Evolutionary conservation across 1,140 invertebrate species (phyloP).

Genomic region (Parasteatoda tepidariorum): DNA sequence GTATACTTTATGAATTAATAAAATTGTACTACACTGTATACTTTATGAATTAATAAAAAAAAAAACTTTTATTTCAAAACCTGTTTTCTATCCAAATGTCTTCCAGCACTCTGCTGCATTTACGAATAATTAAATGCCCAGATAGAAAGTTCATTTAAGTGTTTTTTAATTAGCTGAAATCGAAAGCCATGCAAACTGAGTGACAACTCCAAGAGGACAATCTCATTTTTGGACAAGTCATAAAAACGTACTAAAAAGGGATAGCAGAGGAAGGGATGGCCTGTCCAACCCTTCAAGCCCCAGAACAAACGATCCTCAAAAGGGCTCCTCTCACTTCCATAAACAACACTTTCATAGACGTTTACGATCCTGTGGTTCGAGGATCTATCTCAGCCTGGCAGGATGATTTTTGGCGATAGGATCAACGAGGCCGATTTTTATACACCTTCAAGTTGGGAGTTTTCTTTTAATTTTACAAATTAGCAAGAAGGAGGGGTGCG

Average conservation of each 20-base stretch:
- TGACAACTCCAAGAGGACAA: slow-evolving; percentile 57
- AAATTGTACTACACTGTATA: too few species aligned
- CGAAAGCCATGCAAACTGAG: slow-evolving; percentile 55
- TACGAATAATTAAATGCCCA: too few species aligned
- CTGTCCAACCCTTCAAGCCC: slow-evolving; percentile 39
- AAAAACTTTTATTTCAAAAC: too few species aligned
- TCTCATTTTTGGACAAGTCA: slow-evolving; percentile 56
- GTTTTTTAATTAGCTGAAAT: too few species aligned
- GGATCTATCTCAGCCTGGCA: not conserved
- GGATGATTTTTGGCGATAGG: not conserved
- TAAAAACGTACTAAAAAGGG: slow-evolving; percentile 44
- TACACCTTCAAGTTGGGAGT: slow-evolving; percentile 3
- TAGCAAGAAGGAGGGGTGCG: not conserved
- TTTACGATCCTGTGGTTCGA: slow-evolving; percentile 47
- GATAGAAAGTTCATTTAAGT: too few species aligned
- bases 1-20: too few species aligned
- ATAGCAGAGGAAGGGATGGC: not conserved
- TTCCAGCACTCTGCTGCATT: too few species aligned
- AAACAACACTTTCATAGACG: slow-evolving; percentile 46
- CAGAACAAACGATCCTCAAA: slow-evolving; percentile 1
- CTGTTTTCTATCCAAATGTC: too few species aligned
- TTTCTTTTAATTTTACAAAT: slow-evolving; percentile 42
- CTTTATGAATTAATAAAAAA: too few species aligned
- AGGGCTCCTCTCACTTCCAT: slow-evolving; percentile 10
- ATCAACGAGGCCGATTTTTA: slow-evolving; percentile 16